Conservation (phyloP, 2,888 invertebrate species). For the Nysson spinosus region DNA sequence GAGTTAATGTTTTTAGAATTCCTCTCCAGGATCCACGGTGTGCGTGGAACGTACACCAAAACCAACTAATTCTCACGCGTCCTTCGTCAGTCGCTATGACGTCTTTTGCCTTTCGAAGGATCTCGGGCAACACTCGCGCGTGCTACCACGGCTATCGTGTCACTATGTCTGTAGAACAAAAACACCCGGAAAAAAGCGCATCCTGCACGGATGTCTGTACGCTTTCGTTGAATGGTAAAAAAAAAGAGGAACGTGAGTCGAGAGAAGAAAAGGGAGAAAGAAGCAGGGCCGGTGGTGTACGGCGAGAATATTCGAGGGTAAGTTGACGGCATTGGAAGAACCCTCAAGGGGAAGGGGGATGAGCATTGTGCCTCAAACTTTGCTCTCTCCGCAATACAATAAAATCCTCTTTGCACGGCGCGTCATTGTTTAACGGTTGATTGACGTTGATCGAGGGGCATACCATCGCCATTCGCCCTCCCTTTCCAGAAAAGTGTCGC, state of each 20-base stretch:
- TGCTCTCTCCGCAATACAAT: slow-evolving; percentile 62
- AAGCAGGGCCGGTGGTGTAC: slow-evolving; percentile 7
- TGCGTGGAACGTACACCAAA: background rate
- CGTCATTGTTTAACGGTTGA: slow-evolving; percentile 75
- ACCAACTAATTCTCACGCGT: slow-evolving; percentile 32
- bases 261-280: slow-evolving; percentile 6
- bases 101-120: too few species aligned
- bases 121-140: background rate
- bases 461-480: slow-evolving; percentile 39
- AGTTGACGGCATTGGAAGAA: slow-evolving; percentile 28
- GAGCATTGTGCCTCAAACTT: slow-evolving; percentile 57
- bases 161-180: background rate
- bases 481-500: slow-evolving; percentile 53
- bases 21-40: slow-evolving; percentile 8
- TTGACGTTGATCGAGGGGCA: slow-evolving; percentile 74
- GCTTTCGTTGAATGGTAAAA: background rate
- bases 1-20: slow-evolving; percentile 37
- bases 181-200: slow-evolving; percentile 41
- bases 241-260: background rate
- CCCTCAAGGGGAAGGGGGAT: slow-evolving; percentile 6
- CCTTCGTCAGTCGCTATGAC: background rate
- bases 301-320: slow-evolving; percentile 33
- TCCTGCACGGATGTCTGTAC: slow-evolving; percentile 15
- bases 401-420: slow-evolving; percentile 61
- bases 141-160: background rate